A percentile compares a stretch with the other conserved stretches of the same genome.
phyloP scores from a whole-genome alignment of 2,113 vertebrate genomes.

The Antechinus flavipes region DNA sequence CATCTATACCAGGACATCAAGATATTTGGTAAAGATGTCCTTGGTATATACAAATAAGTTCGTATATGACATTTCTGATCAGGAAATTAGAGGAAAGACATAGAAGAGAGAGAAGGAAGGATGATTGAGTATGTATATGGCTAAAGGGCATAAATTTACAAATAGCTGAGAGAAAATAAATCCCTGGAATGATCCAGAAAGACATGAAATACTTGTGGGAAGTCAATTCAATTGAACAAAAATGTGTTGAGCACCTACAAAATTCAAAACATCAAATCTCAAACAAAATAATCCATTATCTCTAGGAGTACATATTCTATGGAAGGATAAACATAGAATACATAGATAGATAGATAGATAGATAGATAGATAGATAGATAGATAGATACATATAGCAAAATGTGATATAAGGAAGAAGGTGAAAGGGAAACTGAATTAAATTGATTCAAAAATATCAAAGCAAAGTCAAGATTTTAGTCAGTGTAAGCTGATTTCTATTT shows the following conservation, averaged over 20 bases:
- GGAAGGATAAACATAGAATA: neutral
- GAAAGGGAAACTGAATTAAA: neutral
- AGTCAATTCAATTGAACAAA: neutral
- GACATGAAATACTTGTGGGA: neutral
- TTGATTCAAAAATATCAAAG: neutral
- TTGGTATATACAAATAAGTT: neutral
- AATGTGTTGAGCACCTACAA: neutral
- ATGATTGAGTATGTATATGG: neutral
- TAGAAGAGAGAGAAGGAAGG: neutral
- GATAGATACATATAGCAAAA: neutral
- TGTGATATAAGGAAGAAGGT: neutral
- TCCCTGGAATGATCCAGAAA: neutral
- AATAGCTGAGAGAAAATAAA: neutral
- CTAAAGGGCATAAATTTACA: neutral
- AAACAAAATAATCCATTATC: neutral
- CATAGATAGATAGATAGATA: no score
- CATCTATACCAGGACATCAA: neutral
- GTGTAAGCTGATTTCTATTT: constrained; percentile 5
- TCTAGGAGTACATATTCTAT: neutral
- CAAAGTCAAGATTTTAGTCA: constrained; percentile 49
- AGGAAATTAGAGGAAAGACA: neutral
- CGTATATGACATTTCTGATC: constrained; percentile 1
- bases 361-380: no score
- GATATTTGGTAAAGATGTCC: neutral
- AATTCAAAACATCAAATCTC: neutral